Evolutionary conservation across 2,888 invertebrate genomes (phyloP), one percentile per base, ranked within the genome.

Genomic region (Polymixis flavicincta): DNA sequence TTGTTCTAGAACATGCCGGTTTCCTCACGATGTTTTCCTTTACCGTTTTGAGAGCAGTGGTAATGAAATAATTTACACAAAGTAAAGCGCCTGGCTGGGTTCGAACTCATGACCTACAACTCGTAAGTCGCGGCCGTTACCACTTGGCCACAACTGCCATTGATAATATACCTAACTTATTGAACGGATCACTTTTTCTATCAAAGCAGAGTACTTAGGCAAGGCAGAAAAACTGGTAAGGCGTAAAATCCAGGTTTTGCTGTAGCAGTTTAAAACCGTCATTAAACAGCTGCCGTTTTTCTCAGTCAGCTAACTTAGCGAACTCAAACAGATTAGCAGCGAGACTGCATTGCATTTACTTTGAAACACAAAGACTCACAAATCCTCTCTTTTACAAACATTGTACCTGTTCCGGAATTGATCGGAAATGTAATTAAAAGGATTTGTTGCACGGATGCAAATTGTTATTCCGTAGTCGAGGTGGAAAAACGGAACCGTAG

Each of bases 301-400:
- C 77, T 37, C 11, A 48, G 45, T 77, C 17, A 42, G 65, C 8
- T 17, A 22, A 32, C 59, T 76, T 45, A 17, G 17, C 52, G 19
- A 59, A 60, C 54, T 32, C 52, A 68, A 77, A 59, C 52, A 54
- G 78, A 77, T 76, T 77, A 77, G 69, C 45, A 69, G 78, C 60
- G 52, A 22, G 45, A 48, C 7, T 37, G 45, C 19, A 3, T 37
- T 37, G 45, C 19, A 3, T 37, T 48, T 28, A 28, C 37, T 50
- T 59, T 28, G 25, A 37, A 59, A 13, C 42, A 48, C 69, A 78
- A 78, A 76, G 45, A 37, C n/a, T n/a, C n/a, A n/a, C 22, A 52
- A 25, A 67, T 59, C 64, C 42, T 25, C 25, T 45, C 45, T 77
- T 59, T 59, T 7, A 52, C 68, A 32, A 59, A 76, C 68, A 77